Percentiles rank a stretch among this genome's conserved stretches.
Conservation (phyloP, 2,113 vertebrate species). For the Castor canadensis region DNA sequence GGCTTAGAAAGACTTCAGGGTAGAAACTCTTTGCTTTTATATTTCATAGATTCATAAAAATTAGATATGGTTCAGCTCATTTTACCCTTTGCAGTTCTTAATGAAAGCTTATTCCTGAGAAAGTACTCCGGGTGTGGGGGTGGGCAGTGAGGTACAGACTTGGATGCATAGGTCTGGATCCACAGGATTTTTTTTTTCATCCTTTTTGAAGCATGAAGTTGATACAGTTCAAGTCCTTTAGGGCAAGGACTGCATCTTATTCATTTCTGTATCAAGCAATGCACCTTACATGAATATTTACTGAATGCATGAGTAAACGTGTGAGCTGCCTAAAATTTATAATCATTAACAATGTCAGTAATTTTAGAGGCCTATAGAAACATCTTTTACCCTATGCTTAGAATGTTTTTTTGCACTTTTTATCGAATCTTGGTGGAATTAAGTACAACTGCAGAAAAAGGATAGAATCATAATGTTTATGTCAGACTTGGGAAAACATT, state of each 20-base stretch:
- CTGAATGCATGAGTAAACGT: not conserved
- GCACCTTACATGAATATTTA: not conserved
- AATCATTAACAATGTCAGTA: not conserved
- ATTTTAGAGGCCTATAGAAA: not conserved
- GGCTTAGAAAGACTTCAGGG: constrained; percentile 32
- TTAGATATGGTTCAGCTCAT: not conserved
- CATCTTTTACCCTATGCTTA: not conserved
- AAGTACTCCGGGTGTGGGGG: not conserved
- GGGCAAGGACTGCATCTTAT: not conserved
- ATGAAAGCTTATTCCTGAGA: not conserved
- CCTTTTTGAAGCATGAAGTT: not conserved
- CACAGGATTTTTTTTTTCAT: not conserved
- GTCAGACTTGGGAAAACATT: not conserved
- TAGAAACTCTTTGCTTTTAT: constrained; percentile 4
- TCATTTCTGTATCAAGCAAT: not conserved
- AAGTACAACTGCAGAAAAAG: not conserved
- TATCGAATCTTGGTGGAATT: constrained; percentile 5
- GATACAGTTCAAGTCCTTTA: not conserved
- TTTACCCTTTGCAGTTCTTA: not conserved
- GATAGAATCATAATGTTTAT: not conserved
- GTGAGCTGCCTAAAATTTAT: not conserved
- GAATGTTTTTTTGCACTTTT: not conserved
- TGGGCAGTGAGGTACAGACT: not conserved
- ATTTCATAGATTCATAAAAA: constrained; percentile 37
- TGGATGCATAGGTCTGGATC: not conserved